Percentiles rank a stretch among this genome's conserved stretches.
Conservation (phyloP, 2,797 vertebrate genomes). For the Oreortyx pictus region DNA sequence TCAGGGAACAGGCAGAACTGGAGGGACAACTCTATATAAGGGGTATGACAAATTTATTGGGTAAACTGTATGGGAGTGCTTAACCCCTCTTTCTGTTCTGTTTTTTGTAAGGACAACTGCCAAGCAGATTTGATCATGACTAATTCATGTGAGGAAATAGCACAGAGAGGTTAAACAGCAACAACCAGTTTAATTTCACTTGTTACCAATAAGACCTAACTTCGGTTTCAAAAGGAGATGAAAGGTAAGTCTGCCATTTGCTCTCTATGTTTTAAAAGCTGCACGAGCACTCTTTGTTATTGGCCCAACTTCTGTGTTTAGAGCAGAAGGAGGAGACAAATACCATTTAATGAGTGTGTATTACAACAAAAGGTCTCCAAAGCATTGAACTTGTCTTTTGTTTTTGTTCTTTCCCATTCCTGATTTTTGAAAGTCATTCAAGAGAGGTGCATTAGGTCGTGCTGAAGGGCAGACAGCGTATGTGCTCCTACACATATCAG, state of each 20-base stretch:
- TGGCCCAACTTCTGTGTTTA: slow-evolving; percentile 25
- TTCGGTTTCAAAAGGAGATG: slow-evolving; percentile 32
- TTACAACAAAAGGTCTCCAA: slow-evolving; percentile 42
- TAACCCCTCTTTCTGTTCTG: slow-evolving; percentile 70
- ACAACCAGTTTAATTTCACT: slow-evolving; percentile 70
- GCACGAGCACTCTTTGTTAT: neutral
- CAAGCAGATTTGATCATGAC: slow-evolving; percentile 61
- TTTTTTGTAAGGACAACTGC: slow-evolving; percentile 53
- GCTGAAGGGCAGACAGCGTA: neutral
- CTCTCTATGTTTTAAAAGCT: slow-evolving; percentile 32
- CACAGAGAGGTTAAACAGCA: slow-evolving; percentile 30
- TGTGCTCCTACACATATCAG: accelerated
- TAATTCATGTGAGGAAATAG: slow-evolving; percentile 69
- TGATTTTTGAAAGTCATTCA: slow-evolving; percentile 21
- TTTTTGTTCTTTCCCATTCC: neutral
- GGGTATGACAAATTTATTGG: slow-evolving; percentile 76
- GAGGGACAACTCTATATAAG: slow-evolving; percentile 82
- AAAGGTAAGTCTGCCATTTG: slow-evolving; percentile 41
- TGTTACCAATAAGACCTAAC: slow-evolving; percentile 33
- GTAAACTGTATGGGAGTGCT: slow-evolving; percentile 78
- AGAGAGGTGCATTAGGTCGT: neutral
- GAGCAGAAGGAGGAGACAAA: slow-evolving; percentile 33
- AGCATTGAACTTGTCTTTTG: slow-evolving; percentile 41
- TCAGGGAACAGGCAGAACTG: slow-evolving; percentile 78
- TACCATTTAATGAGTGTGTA: neutral